These are phyloP conservation scores for Diarsia rubi DNA, from an alignment of 2,888 invertebrate genomes.

Conservation along the genomic window DNA sequence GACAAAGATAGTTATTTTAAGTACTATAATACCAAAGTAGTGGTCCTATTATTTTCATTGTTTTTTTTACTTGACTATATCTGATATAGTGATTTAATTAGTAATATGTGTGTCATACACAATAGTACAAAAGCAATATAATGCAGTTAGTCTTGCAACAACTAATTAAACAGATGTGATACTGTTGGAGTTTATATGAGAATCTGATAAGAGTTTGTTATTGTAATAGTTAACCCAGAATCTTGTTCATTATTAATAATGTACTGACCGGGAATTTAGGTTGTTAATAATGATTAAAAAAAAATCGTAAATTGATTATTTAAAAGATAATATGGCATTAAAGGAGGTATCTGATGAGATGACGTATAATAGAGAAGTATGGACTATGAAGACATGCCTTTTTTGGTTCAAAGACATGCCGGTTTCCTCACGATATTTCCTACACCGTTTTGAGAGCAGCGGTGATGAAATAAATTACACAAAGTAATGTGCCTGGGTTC, in stretches of 20 bases:
- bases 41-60: background rate
- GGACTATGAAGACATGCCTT: too few relatives aligned
- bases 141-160: constrained; percentile 10
- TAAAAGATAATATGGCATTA: too few relatives aligned
- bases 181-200: background rate
- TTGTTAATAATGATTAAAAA: background rate
- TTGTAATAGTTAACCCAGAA: background rate
- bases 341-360: too few relatives aligned
- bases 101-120: constrained; percentile 4
- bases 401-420: too few relatives aligned
- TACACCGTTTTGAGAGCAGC: too few relatives aligned
- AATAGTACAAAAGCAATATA: background rate
- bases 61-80: background rate
- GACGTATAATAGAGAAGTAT: too few relatives aligned
- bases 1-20: background rate
- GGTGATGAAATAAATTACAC: too few relatives aligned
- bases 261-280: background rate
- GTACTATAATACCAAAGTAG: background rate
- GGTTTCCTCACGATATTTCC: too few relatives aligned
- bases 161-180: background rate
- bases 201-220: constrained; percentile 16
- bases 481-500: too few relatives aligned
- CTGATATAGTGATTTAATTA: background rate
- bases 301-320: too few relatives aligned
- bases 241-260: constrained; percentile 11